Evolutionary conservation across 35 echinoderm and acorn worm species (phyloP).

Genomic region (Lytechinus pictus): DNA sequence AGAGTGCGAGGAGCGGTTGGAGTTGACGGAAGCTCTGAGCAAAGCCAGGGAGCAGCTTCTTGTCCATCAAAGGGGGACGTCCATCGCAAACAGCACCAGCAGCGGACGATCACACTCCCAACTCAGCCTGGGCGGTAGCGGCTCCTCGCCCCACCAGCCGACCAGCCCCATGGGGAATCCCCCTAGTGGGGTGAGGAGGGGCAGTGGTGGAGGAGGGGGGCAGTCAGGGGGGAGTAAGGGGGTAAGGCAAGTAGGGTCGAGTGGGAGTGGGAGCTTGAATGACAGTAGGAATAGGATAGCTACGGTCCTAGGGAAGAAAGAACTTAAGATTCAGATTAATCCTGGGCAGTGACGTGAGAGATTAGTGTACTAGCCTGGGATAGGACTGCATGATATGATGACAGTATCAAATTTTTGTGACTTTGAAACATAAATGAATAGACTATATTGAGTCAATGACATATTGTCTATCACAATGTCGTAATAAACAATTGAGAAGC

Average conservation of each 20-base stretch:
- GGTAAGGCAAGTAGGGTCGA: background rate
- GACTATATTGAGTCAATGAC: too few relatives aligned
- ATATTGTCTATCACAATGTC: too few relatives aligned
- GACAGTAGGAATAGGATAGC: conserved; percentile 79
- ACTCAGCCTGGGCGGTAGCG: background rate
- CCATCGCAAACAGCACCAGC: conserved; percentile 1
- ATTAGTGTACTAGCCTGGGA: too few relatives aligned
- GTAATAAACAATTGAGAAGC: too few relatives aligned
- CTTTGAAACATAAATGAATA: too few relatives aligned
- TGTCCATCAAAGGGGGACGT: conserved; percentile 60
- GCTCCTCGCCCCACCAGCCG: background rate
- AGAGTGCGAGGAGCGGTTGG: conserved; percentile 94
- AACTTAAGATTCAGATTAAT: conserved; percentile 19
- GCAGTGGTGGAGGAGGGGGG: background rate
- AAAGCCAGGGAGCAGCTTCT: conserved; percentile 86
- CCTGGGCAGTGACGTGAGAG: too few relatives aligned
- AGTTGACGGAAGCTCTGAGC: conserved; percentile 86
- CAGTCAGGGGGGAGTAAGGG: conserved; percentile 18
- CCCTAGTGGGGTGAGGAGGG: background rate
- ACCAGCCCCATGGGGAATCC: background rate
- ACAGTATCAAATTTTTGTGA: too few relatives aligned
- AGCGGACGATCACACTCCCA: conserved; percentile 33
- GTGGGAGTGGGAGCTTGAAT: conserved; percentile 60
- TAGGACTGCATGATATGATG: too few relatives aligned
- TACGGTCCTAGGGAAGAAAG: conserved; percentile 66